Base-by-base conservation (phyloP, 2,113 vertebrate species). In the Budorcas taxicolor region DNA sequence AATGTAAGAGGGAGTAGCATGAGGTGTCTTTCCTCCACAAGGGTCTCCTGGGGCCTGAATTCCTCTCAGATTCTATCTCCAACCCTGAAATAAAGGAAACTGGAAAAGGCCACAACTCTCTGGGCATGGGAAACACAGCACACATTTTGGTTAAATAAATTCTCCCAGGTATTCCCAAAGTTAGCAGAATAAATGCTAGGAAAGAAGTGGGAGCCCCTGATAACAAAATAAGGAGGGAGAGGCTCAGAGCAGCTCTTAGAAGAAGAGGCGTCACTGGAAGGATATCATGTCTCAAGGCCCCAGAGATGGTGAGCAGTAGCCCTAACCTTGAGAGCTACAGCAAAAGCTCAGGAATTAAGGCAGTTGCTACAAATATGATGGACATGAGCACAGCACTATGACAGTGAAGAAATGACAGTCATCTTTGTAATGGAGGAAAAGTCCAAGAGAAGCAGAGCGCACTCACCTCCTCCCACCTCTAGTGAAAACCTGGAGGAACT, bases 321-420 rank as follows among this genome's bases (percentile, higher is more conserved):
- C 27, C 58, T 45, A 17, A 7, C 1, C 53, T 50, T 31, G 15
- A 60, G 29, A 1, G 53, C 4, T 8, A 19, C 1, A 58, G 0
- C 29, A 52, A 95, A 80, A 6, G 0, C 10, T 50, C 0, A 5
- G 1, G 29, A 60, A 36, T 76, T 40, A 47, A 1, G 16, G 33
- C 19, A 57, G 4, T 52, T 23, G 6, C 19, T 53, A 4, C 36
- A 17, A 33, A 84, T 53, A 67, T 62, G 50, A 6, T 25, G 29
- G 67, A 47, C 8, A 1, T n/a, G 19, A 64, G 14, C 16, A 27
- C 31, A 47, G 45, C 7, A 13, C 50, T 47, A 33, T 45, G 33
- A 1, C 5, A 78, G 17, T 36, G 12, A 87, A 50, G 25, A 23
- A 86, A 2, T 76, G 57, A 53, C 50, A 36, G 14, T 50, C 33